These are phyloP conservation scores for Laodelphax striatellus DNA, from an alignment of 1,140 invertebrate species.

Conservation along the genomic window DNA sequence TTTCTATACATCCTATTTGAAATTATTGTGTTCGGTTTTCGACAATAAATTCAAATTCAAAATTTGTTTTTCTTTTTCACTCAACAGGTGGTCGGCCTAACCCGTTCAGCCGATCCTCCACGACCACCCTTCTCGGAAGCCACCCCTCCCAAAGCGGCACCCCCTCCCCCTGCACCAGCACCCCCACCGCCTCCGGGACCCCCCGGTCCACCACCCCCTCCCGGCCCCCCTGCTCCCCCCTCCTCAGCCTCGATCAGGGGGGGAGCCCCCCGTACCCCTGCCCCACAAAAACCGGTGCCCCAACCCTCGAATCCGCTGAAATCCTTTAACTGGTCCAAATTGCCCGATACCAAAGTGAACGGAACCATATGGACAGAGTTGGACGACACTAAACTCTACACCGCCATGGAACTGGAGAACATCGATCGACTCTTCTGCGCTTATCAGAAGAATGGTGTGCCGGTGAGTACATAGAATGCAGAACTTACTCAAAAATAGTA, in stretches of 20 bases:
- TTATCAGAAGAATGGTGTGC: constrained; percentile 81
- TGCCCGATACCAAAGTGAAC: constrained; percentile 74
- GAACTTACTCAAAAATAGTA: too few relatives aligned
- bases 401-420: constrained; percentile 79
- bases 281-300: constrained; percentile 64
- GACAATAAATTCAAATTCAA: too few relatives aligned
- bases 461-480: constrained; percentile 45
- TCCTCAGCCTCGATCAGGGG: constrained; percentile 36
- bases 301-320: constrained; percentile 86
- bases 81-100: constrained; percentile 25
- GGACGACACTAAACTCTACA: constrained; percentile 86
- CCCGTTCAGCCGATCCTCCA: constrained; percentile 6
- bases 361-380: constrained; percentile 92
- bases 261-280: constrained; percentile 36
- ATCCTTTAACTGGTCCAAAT: constrained; percentile 95
- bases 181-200: constrained; percentile 35
- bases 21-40: too few relatives aligned
- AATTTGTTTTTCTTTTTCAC: too few relatives aligned
- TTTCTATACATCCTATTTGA: too few relatives aligned
- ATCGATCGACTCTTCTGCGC: constrained; percentile 93
- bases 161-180: constrained; percentile 15
- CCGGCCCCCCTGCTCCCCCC: constrained; percentile 42
- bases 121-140: too few relatives aligned
- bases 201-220: constrained; percentile 46
- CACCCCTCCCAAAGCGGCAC: neutral